Evolutionary conservation across 2,888 invertebrate genomes (phyloP).

Genomic region (Eremobia ochroleuca): DNA sequence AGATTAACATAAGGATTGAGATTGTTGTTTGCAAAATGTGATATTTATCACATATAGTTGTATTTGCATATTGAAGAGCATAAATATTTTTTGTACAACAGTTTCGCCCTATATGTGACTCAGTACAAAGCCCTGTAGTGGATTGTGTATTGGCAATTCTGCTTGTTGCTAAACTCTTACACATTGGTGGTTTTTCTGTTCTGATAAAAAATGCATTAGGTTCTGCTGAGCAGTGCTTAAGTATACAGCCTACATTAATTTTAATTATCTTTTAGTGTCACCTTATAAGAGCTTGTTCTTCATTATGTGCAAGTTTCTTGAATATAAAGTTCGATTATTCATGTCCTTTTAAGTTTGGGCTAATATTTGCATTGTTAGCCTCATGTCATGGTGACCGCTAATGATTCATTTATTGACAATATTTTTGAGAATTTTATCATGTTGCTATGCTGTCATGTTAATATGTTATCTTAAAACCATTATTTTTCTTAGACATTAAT

Average conservation of each 20-base stretch:
- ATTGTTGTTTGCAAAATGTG: constrained; percentile 42
- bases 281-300: background rate
- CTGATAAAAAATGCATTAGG: background rate
- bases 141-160: constrained; percentile 14
- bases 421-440: constrained; percentile 36
- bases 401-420: constrained; percentile 25
- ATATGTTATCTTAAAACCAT: constrained; percentile 7
- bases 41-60: constrained; percentile 40
- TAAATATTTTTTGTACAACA: constrained; percentile 27
- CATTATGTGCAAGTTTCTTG: background rate
- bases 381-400: background rate
- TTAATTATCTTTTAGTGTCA: background rate
- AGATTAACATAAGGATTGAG: constrained; percentile 47
- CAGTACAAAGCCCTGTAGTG: constrained; percentile 34
- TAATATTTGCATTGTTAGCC: background rate
- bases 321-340: background rate
- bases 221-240: constrained; percentile 1
- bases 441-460: constrained; percentile 26
- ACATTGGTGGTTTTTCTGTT: constrained; percentile 24
- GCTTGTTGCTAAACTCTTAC: background rate
- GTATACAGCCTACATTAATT: background rate
- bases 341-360: background rate
- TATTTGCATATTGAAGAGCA: constrained; percentile 32
- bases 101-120: constrained; percentile 17
- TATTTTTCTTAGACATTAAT: constrained; percentile 21